These are phyloP conservation scores for Leptobrachium leishanense DNA, from an alignment of 2,113 vertebrate species.

Conservation along the genomic window DNA sequence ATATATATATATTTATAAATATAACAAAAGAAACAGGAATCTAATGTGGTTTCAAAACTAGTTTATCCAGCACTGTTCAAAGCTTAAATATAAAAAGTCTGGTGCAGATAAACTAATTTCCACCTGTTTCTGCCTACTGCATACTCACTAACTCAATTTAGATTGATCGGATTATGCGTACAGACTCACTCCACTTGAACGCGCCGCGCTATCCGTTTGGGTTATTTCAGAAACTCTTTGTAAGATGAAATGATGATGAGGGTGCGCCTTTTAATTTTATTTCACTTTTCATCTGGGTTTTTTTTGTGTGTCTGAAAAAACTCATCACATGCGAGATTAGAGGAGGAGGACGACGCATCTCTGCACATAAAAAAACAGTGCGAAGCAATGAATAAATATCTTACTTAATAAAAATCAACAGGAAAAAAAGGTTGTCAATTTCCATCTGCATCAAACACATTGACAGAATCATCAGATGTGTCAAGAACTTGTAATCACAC, in stretches of 20 bases:
- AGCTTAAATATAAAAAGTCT: constrained; percentile 66
- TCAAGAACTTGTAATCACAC: constrained; percentile 14
- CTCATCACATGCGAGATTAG: neutral
- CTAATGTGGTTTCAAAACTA: constrained; percentile 68
- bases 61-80: constrained; percentile 69
- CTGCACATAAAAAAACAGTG: neutral
- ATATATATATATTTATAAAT: constrained; percentile 22
- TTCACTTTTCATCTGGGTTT: constrained; percentile 17
- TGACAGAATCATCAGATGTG: constrained; percentile 2
- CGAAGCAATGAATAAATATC: constrained; percentile 22
- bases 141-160: constrained; percentile 73
- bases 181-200: constrained; percentile 65
- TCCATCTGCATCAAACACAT: neutral
- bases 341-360: neutral
- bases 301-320: constrained; percentile 2
- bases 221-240: constrained; percentile 56
- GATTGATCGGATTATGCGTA: constrained; percentile 70
- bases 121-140: constrained; percentile 74
- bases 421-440: constrained; percentile 8
- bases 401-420: constrained; percentile 23
- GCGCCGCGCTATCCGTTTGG: constrained; percentile 63
- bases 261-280: constrained; percentile 64
- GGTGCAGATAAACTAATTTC: constrained; percentile 75
- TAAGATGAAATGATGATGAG: constrained; percentile 66
- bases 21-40: constrained; percentile 59